Conservation (phyloP, 2,888 invertebrate genomes). For the Mythimna lalbum region DNA sequence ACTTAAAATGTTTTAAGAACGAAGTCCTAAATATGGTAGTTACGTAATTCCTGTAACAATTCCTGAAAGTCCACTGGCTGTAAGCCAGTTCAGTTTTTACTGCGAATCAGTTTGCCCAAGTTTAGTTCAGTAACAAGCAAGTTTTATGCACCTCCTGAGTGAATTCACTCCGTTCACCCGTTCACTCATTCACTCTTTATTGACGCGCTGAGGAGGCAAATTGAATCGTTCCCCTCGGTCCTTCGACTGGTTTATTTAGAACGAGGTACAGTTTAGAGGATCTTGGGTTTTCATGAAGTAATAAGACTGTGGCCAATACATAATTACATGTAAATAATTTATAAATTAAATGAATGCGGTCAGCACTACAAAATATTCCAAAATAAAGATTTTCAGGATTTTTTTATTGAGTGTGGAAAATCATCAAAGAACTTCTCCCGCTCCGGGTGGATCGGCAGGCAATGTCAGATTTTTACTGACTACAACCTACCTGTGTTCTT, state of each 20-base stretch:
- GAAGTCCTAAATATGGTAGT: background rate
- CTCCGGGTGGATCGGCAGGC: too few relatives aligned
- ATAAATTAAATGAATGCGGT: too few relatives aligned
- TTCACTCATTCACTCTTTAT: conserved; percentile 54
- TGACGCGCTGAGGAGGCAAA: conserved; percentile 56
- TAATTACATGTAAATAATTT: too few relatives aligned
- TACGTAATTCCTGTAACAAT: conserved; percentile 7
- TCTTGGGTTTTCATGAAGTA: background rate
- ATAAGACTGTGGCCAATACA: background rate
- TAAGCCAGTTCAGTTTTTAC: conserved; percentile 66
- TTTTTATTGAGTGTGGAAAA: too few relatives aligned
- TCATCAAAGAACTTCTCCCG: too few relatives aligned
- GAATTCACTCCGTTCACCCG: conserved; percentile 58
- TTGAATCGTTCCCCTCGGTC: conserved; percentile 37
- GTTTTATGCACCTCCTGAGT: conserved; percentile 65
- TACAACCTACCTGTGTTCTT: too few relatives aligned
- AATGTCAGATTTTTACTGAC: too few relatives aligned
- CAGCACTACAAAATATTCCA: too few relatives aligned
- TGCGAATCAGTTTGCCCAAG: conserved; percentile 68
- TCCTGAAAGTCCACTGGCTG: conserved; percentile 62
- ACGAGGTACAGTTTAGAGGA: conserved; percentile 6
- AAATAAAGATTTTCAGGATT: too few relatives aligned
- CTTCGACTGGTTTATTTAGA: conserved; percentile 8
- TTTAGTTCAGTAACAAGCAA: conserved; percentile 57
- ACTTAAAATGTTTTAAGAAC: background rate